Evolutionary conservation across 1,140 invertebrate genomes (phyloP).

Genomic region (Drosophila miranda): DNA sequence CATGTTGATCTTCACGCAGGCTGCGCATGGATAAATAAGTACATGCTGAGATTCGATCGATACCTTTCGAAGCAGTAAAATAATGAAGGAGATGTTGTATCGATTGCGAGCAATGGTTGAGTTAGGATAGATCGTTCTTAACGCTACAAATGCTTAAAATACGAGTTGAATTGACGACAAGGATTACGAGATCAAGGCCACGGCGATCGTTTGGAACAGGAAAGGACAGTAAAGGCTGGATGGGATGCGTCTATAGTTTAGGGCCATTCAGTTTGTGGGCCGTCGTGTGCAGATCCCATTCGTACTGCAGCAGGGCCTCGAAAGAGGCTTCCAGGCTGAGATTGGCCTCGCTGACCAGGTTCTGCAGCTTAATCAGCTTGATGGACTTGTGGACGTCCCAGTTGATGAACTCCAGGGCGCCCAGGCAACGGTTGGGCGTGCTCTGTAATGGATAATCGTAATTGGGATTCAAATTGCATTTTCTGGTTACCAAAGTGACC

Average conservation of each 20-base stretch:
- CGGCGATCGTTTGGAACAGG: constrained; percentile 46
- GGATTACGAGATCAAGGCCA: constrained; percentile 51
- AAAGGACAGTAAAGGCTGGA: background rate
- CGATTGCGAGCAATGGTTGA: constrained; percentile 64
- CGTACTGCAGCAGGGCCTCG: constrained; percentile 80
- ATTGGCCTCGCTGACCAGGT: constrained; percentile 83
- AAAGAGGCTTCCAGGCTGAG: constrained; percentile 81
- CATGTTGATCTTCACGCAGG: constrained; percentile 16
- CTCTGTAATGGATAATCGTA: constrained; percentile 84
- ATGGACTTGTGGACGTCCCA: constrained; percentile 96
- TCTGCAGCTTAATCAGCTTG: constrained; percentile 90
- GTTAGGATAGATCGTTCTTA: constrained; percentile 36
- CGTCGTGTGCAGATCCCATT: constrained; percentile 82
- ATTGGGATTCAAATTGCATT: background rate
- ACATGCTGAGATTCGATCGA: constrained; percentile 71
- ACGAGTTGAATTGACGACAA: constrained; percentile 33
- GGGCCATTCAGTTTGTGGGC: constrained; percentile 72
- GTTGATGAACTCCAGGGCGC: constrained; percentile 90
- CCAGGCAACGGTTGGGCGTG: constrained; percentile 89
- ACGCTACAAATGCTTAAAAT: constrained; percentile 55
- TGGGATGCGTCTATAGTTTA: constrained; percentile 47
- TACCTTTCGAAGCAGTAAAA: constrained; percentile 9
- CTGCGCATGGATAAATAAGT: constrained; percentile 54
- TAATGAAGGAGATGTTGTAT: constrained; percentile 29
- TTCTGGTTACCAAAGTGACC: no score